Conservation (phyloP, 2,888 invertebrate species). For the Drosophila basisetae region DNA sequence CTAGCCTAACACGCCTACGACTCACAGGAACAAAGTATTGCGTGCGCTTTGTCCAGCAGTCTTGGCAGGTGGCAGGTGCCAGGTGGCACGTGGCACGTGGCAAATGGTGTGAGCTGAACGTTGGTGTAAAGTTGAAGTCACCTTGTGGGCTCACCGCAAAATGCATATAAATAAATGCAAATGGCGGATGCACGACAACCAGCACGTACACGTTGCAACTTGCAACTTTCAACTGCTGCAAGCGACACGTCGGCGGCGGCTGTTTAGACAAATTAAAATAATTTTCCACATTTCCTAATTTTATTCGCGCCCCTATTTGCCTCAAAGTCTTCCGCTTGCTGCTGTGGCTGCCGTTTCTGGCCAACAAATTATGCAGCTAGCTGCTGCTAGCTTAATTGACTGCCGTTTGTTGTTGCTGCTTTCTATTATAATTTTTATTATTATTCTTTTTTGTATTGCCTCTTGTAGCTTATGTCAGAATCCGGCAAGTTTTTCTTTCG, state of each 20-base stretch:
- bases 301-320: slow-evolving; percentile 13
- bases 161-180: slow-evolving; percentile 57
- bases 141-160: slow-evolving; percentile 39
- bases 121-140: slow-evolving; percentile 22
- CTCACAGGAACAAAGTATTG: slow-evolving; percentile 6
- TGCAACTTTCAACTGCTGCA: slow-evolving; percentile 28
- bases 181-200: slow-evolving; percentile 28
- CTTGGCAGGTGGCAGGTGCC: slow-evolving; percentile 20
- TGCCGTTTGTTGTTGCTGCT: slow-evolving; percentile 1
- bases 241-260: slow-evolving; percentile 1
- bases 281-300: slow-evolving; percentile 52
- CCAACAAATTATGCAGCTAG: slow-evolving; percentile 48
- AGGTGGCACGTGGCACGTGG: slow-evolving; percentile 10
- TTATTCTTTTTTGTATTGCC: neutral
- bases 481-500: slow-evolving; percentile 30
- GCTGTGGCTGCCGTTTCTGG: slow-evolving; percentile 18
- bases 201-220: slow-evolving; percentile 21
- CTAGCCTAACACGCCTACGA: slow-evolving; percentile 8
- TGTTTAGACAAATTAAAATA: slow-evolving; percentile 45
- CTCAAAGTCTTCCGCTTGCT: slow-evolving; percentile 22
- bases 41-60: slow-evolving; percentile 28
- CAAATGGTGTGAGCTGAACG: neutral
- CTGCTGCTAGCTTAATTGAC: slow-evolving; percentile 45
- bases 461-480: slow-evolving; percentile 10
- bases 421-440: slow-evolving; percentile 9